A percentile compares a stretch with the other conserved stretches of the same genome.
Evolutionary conservation across 2,797 vertebrate species (phyloP).

Genomic region (Emys orbicularis): DNA sequence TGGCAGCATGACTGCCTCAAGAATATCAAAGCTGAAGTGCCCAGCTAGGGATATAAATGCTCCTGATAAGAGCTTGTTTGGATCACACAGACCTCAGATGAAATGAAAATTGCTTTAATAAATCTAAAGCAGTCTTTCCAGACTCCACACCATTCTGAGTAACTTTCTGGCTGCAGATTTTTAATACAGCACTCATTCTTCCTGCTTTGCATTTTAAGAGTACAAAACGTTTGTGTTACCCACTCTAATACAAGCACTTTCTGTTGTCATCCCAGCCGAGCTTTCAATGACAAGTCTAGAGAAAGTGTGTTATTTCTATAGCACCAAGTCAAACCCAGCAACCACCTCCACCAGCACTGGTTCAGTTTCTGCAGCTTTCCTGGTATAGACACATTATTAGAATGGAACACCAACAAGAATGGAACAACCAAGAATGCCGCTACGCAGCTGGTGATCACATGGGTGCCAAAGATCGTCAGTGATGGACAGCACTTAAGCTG

Average conservation of each 20-base stretch:
- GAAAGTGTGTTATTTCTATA: background rate
- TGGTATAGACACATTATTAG: background rate
- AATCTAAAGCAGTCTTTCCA: constrained; percentile 29
- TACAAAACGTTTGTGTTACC: background rate
- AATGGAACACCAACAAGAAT: background rate
- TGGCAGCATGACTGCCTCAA: constrained; percentile 59
- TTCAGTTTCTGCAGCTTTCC: background rate
- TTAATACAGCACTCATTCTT: background rate
- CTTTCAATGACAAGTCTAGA: background rate
- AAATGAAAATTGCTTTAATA: constrained; percentile 59
- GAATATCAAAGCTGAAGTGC: background rate
- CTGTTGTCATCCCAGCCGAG: background rate
- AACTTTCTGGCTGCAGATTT: background rate
- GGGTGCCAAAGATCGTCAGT: background rate
- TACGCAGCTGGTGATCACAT: background rate
- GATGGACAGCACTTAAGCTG: background rate
- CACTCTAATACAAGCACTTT: background rate
- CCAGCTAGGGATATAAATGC: constrained; percentile 16
- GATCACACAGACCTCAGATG: constrained; percentile 38
- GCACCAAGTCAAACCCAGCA: background rate
- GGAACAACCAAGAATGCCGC: no score
- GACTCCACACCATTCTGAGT: background rate
- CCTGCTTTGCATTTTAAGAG: background rate
- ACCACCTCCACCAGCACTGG: background rate
- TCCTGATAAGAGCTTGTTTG: constrained; percentile 45